phyloP scores from a whole-genome alignment of 1,140 invertebrate species.

The Drosophila punjabiensis region DNA sequence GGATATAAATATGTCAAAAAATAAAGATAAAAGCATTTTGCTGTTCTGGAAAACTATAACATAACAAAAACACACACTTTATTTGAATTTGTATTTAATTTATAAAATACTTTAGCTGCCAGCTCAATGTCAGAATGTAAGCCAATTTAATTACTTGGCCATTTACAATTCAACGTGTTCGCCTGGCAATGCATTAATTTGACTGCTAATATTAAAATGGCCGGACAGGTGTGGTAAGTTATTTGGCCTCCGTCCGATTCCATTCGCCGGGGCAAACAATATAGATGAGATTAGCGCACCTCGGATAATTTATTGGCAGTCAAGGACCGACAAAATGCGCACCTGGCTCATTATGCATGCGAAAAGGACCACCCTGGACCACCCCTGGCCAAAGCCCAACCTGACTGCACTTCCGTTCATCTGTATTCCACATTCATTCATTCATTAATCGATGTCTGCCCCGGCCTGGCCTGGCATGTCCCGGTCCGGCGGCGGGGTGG shows the following conservation, averaged over 20 bases:
- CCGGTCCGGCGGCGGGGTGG: background rate
- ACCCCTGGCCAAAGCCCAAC: slow-evolving; percentile 1
- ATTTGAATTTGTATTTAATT: slow-evolving; percentile 5
- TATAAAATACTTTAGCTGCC: slow-evolving; percentile 15
- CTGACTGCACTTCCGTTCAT: slow-evolving; percentile 42
- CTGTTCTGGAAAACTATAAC: slow-evolving; percentile 2
- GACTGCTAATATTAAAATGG: slow-evolving; percentile 24
- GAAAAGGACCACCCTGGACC: slow-evolving; percentile 34
- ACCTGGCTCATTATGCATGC: slow-evolving; percentile 58
- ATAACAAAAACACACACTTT: background rate
- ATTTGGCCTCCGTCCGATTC: slow-evolving; percentile 18
- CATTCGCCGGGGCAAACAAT: slow-evolving; percentile 22
- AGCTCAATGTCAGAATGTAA: slow-evolving; percentile 16
- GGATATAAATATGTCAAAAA: slow-evolving; percentile 18
- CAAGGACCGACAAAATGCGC: slow-evolving; percentile 42
- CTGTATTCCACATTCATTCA: slow-evolving; percentile 53
- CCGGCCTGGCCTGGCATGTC: background rate
- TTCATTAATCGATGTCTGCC: slow-evolving; percentile 65
- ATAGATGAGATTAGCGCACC: slow-evolving; percentile 57
- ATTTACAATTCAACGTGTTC: slow-evolving; percentile 20
- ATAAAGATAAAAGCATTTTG: slow-evolving; percentile 22
- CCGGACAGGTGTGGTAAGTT: slow-evolving; percentile 20
- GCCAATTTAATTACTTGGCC: slow-evolving; percentile 30
- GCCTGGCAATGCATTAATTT: slow-evolving; percentile 11
- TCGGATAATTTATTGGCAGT: slow-evolving; percentile 61